Base-by-base conservation (phyloP, 92 coral and sea anemone species). In the Parazoanthus swiftii region DNA sequence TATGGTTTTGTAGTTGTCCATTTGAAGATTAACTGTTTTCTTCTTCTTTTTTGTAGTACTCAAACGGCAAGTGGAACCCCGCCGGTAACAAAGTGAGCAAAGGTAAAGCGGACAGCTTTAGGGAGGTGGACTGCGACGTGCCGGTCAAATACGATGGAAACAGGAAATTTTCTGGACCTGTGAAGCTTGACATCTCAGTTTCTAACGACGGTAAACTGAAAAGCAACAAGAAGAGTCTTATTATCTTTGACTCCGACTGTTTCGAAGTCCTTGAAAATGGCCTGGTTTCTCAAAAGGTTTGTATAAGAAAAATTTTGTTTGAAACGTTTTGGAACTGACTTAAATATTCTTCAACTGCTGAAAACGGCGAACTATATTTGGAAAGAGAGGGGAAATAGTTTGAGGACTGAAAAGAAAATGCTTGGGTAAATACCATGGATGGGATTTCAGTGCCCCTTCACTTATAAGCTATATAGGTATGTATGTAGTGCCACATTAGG, bases 121-220 rank as follows among this genome's bases (percentile, higher is more conserved):
- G 87, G 36, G 87, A 84, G 39, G 87, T 84, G 1, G 68, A 84
- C 21, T 84, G 87, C 25, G 78, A 11, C 21, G 79, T 70, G 58
- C 87, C 87, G 15, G 67, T 84, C 20, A 33, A 72, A 26, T 44
- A 66, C 63, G 5, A 48, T 8, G 87, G 46, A 5, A 51, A 71
- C 35, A 71, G 87, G 25, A 84, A 84, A 68, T 84, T 84, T 77
- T 72, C 87, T 44, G 87, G 87, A 11, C 87, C 87, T 13, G 87
- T 84, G 39, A 84, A 48, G 25, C 79, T 84, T 8, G 87, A 84
- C 36, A 72, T 84, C 79, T 71, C 87, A 6, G 42, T 84, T 84
- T 84, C 87, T 79, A 84, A 84, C 79, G 87, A 84, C 29, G 87
- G 87, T 0, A 84, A 84, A 35, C 44, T 84, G 79, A 46, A 71